Percentiles rank a stretch among this genome's conserved stretches.
These are phyloP conservation scores for Tricholauxania praeusta DNA, from an alignment of 2,888 invertebrate genomes.

Conservation along the genomic window DNA sequence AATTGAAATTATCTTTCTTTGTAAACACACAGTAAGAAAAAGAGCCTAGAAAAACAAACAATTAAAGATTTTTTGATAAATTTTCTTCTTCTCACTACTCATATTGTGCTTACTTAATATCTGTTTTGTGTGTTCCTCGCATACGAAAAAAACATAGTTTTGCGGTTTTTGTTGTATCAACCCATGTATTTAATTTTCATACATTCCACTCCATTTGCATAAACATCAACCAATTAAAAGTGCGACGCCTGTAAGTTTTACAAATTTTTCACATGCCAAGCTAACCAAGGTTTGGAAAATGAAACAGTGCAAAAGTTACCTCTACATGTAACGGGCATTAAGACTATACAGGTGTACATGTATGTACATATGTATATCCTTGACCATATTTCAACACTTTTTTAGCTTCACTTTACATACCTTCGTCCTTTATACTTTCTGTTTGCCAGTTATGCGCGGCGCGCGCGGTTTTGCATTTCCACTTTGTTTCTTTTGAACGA, in stretches of 20 bases:
- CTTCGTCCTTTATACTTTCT: not conserved
- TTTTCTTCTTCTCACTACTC: too few species aligned
- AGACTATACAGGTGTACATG: too few species aligned
- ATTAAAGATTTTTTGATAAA: too few species aligned
- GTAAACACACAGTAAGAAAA: too few species aligned
- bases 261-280: not conserved
- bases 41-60: too few species aligned
- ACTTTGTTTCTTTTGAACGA: conserved; percentile 11
- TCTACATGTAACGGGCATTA: too few species aligned
- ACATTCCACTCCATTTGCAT: conserved; percentile 23
- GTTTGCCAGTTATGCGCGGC: not conserved
- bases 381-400: conserved; percentile 19
- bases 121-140: too few species aligned
- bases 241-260: not conserved
- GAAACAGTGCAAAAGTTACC: not conserved
- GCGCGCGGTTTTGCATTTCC: not conserved
- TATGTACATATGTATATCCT: not conserved
- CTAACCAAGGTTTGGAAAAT: not conserved
- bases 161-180: too few species aligned
- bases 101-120: too few species aligned
- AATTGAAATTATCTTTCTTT: too few species aligned
- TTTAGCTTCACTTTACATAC: not conserved
- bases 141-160: too few species aligned
- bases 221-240: conserved; percentile 27
- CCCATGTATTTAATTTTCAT: conserved; percentile 6